Conservation (phyloP, 2,113 vertebrate genomes). For the Chrysochloris asiatica region DNA sequence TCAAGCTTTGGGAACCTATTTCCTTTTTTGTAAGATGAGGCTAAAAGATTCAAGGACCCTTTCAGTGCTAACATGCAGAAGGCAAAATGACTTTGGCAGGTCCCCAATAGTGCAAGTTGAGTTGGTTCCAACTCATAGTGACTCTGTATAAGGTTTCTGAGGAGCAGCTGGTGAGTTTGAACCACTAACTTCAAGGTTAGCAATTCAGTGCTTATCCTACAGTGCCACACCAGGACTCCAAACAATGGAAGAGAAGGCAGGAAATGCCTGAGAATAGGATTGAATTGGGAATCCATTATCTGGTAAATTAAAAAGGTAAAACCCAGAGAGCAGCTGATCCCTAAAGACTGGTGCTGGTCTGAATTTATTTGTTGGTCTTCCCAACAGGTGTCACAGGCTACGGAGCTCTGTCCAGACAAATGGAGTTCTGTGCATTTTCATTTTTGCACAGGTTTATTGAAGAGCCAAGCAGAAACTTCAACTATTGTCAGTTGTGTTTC, state of each 20-base stretch:
- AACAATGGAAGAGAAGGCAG: background rate
- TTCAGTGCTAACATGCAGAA: background rate
- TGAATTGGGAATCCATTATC: background rate
- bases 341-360: background rate
- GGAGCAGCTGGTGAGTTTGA: too few relatives aligned
- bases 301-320: background rate
- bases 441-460: slow-evolving; percentile 45
- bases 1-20: background rate
- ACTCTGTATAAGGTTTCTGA: too few relatives aligned
- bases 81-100: background rate
- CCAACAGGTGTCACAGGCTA: background rate
- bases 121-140: too few relatives aligned
- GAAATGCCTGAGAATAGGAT: background rate
- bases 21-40: background rate
- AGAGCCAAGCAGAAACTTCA: slow-evolving; percentile 71
- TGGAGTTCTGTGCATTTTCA: background rate
- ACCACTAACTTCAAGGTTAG: too few relatives aligned
- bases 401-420: background rate
- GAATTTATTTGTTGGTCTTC: slow-evolving; percentile 20
- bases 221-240: too few relatives aligned
- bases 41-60: background rate
- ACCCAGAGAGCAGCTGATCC: background rate
- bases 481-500: slow-evolving; percentile 61
- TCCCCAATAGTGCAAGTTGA: too few relatives aligned
- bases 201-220: too few relatives aligned